A percentile compares a stretch with the other conserved stretches of the same genome.
These are phyloP conservation scores for Laupala kohalensis DNA, from an alignment of 1,140 invertebrate genomes.

Conservation along the genomic window DNA sequence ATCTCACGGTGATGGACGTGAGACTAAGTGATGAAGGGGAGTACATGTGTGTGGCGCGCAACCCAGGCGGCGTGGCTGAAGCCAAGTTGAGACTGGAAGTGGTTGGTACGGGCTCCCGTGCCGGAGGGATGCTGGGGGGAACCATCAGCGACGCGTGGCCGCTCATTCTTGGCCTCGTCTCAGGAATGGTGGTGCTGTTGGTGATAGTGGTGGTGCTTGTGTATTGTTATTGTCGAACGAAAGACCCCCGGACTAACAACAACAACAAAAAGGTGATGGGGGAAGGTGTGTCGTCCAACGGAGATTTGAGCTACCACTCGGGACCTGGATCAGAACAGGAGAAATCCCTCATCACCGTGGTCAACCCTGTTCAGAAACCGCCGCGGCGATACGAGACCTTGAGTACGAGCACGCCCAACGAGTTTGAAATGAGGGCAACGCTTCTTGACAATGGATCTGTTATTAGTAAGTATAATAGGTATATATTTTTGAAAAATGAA, in stretches of 20 bases:
- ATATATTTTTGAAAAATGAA: neutral
- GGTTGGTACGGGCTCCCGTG: slow-evolving; percentile 18
- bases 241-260: slow-evolving; percentile 36
- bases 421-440: slow-evolving; percentile 64
- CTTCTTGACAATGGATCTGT: slow-evolving; percentile 55
- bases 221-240: slow-evolving; percentile 48
- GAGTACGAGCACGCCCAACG: slow-evolving; percentile 50
- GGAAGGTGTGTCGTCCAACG: slow-evolving; percentile 19
- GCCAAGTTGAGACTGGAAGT: slow-evolving; percentile 53
- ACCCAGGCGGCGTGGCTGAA: slow-evolving; percentile 67
- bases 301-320: slow-evolving; percentile 31
- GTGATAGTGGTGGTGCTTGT: slow-evolving; percentile 47
- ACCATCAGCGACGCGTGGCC: slow-evolving; percentile 27
- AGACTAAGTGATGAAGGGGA: slow-evolving; percentile 64
- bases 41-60: slow-evolving; percentile 77
- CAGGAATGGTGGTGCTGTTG: slow-evolving; percentile 33
- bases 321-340: slow-evolving; percentile 61
- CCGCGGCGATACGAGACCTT: slow-evolving; percentile 50
- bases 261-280: neutral
- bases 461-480: slow-evolving; percentile 43
- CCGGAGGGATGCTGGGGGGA: slow-evolving; percentile 15
- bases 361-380: slow-evolving; percentile 68
- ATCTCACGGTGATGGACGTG: slow-evolving; percentile 60
- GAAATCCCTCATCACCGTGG: slow-evolving; percentile 63
- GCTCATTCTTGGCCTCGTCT: slow-evolving; percentile 29